Evolutionary conservation across 2,888 invertebrate species (phyloP).

Genomic region (Mycogona germanica): DNA sequence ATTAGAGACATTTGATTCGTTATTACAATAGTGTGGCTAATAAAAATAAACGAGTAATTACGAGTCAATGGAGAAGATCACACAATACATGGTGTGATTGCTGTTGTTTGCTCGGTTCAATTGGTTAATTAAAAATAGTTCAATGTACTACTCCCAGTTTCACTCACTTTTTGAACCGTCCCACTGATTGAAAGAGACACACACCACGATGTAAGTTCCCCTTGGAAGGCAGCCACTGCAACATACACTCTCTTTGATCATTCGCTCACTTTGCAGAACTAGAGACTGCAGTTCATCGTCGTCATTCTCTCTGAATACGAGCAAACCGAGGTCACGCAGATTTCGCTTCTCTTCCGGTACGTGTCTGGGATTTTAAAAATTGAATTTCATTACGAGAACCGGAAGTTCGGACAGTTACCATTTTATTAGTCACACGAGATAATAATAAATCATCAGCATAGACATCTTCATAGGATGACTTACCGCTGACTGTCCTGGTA

Average conservation of each 20-base stretch:
- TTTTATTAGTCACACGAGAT: neutral
- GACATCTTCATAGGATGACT: too few species aligned
- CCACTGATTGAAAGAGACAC: conserved; percentile 39
- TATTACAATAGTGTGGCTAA: too few species aligned
- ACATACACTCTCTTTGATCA: conserved; percentile 78
- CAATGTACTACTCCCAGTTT: too few species aligned
- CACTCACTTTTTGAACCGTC: conserved; percentile 17
- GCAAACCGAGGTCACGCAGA: conserved; percentile 81
- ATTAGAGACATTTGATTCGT: too few species aligned
- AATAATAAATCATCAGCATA: neutral
- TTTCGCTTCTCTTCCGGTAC: conserved; percentile 82
- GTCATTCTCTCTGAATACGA: conserved; percentile 57
- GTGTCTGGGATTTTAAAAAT: conserved; percentile 45
- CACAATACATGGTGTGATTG: too few species aligned
- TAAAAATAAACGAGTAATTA: too few species aligned
- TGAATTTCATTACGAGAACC: too few species aligned
- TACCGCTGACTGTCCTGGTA: conserved; percentile 81
- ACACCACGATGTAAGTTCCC: conserved; percentile 48
- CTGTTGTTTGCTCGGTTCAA: too few species aligned
- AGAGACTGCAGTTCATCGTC: conserved; percentile 59
- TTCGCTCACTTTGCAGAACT: conserved; percentile 71
- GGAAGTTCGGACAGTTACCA: too few species aligned
- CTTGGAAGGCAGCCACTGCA: conserved; percentile 92
- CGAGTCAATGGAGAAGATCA: too few species aligned
- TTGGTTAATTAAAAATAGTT: too few species aligned